phyloP scores from a whole-genome alignment of 2,888 invertebrate species.

The Cistogaster globosa region DNA sequence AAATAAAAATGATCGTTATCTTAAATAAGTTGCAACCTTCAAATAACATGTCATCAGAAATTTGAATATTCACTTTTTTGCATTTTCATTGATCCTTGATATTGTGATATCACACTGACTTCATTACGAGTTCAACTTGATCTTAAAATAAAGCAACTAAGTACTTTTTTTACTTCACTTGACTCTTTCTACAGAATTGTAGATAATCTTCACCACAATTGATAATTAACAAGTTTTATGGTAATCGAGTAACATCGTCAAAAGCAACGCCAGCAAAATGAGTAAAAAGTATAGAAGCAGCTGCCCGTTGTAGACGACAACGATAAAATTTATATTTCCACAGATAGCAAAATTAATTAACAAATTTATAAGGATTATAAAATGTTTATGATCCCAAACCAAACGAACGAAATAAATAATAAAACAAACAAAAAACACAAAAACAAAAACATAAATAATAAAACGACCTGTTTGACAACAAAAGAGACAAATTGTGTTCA shows the following conservation, averaged over 20 bases:
- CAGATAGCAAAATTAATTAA: conserved; percentile 79
- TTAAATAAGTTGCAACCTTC: background rate
- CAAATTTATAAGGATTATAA: conserved; percentile 80
- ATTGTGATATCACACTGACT: conserved; percentile 34
- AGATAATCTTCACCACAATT: conserved; percentile 71
- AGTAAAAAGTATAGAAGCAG: conserved; percentile 50
- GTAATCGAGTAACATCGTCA: conserved; percentile 58
- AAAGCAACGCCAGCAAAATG: conserved; percentile 18
- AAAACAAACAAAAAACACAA: conserved; percentile 8
- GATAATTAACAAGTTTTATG: conserved; percentile 79
- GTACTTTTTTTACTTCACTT: conserved; percentile 6
- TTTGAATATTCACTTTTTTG: conserved; percentile 65
- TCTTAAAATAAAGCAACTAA: conserved; percentile 30
- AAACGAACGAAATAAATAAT: conserved; percentile 43
- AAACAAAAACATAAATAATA: background rate
- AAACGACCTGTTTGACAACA: conserved; percentile 59
- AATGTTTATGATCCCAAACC: conserved; percentile 66
- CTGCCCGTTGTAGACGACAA: conserved; percentile 75
- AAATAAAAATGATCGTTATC: background rate
- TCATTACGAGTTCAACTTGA: conserved; percentile 5
- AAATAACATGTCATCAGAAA: background rate
- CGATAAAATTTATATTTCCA: conserved; percentile 75
- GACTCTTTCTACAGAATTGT: conserved; percentile 29
- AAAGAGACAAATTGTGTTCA: conserved; percentile 68
- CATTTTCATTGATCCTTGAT: conserved; percentile 47